A percentile compares a stretch with the other conserved stretches of the same genome.
Evolutionary conservation across 2,113 vertebrate species (phyloP).

Genomic region (Galeopterus variegatus): DNA sequence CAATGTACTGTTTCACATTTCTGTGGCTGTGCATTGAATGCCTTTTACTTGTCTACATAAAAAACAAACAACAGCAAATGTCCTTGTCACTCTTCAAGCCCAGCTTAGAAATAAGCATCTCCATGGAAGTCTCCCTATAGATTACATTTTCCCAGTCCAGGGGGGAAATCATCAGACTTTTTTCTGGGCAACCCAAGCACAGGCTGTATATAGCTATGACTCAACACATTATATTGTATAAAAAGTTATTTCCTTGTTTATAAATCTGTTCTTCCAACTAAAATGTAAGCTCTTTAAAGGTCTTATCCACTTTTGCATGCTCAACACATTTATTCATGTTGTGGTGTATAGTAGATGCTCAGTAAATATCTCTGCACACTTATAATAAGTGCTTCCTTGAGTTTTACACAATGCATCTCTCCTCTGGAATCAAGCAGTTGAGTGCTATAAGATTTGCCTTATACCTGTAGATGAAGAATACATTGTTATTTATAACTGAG

Average conservation of each 20-base stretch:
- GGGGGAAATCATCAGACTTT: not conserved
- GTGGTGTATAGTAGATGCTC: not conserved
- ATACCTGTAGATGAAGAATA: not conserved
- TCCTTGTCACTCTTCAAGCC: not conserved
- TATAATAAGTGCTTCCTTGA: not conserved
- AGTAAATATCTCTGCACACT: not conserved
- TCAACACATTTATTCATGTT: not conserved
- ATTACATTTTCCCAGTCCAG: not conserved
- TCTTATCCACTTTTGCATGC: not conserved
- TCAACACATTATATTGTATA: not conserved
- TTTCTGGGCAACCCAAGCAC: not conserved
- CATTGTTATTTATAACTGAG: constrained; percentile 35
- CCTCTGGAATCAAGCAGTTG: not conserved
- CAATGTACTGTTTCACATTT: not conserved
- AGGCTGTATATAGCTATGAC: not conserved
- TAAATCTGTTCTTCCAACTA: not conserved
- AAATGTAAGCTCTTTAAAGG: not conserved
- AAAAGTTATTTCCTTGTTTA: not conserved
- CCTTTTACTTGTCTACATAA: not conserved
- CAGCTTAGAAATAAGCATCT: not conserved
- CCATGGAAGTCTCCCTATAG: not conserved
- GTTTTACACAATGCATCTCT: not conserved
- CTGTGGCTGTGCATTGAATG: not conserved
- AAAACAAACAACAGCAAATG: constrained; percentile 14
- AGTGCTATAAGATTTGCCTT: not conserved